phyloP scores from a whole-genome alignment of 2,888 invertebrate species.

The Ichneumoninae sp. region DNA sequence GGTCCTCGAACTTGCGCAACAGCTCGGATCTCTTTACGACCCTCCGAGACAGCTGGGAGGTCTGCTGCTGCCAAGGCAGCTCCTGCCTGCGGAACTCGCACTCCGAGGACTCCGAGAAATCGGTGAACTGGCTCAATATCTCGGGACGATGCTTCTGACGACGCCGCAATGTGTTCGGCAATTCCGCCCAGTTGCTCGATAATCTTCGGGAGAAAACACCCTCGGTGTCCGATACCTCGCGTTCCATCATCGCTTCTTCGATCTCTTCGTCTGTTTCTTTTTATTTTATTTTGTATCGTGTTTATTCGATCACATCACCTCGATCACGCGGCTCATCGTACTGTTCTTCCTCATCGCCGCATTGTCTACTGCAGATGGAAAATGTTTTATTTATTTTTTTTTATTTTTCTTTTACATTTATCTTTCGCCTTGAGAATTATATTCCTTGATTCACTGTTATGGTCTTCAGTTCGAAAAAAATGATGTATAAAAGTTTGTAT shows the following conservation, averaged over 20 bases:
- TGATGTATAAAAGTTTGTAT: not conserved
- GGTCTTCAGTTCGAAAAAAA: not conserved
- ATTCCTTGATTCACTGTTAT: not conserved
- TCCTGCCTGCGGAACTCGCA: constrained; percentile 77
- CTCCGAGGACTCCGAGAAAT: constrained; percentile 80
- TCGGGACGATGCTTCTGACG: constrained; percentile 82
- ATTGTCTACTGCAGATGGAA: not conserved
- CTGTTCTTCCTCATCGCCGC: not conserved
- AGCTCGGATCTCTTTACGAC: constrained; percentile 81
- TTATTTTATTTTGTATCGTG: not conserved
- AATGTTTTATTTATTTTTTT: not conserved
- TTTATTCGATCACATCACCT: constrained; percentile 50
- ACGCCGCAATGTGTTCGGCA: constrained; percentile 83
- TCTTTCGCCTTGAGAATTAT: constrained; percentile 51
- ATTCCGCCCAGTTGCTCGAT: constrained; percentile 82
- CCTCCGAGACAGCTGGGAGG: constrained; percentile 63
- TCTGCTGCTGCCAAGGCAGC: constrained; percentile 57
- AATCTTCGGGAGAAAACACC: constrained; percentile 80
- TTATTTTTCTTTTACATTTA: not conserved
- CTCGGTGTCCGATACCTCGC: constrained; percentile 82
- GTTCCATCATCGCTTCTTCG: constrained; percentile 75
- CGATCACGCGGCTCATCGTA: constrained; percentile 36
- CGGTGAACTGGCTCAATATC: constrained; percentile 82
- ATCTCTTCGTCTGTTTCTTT: constrained; percentile 9
- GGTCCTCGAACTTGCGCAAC: constrained; percentile 76